Evolutionary conservation across 92 coral and sea anemone species (phyloP).

Genomic region (Porites divaricata): DNA sequence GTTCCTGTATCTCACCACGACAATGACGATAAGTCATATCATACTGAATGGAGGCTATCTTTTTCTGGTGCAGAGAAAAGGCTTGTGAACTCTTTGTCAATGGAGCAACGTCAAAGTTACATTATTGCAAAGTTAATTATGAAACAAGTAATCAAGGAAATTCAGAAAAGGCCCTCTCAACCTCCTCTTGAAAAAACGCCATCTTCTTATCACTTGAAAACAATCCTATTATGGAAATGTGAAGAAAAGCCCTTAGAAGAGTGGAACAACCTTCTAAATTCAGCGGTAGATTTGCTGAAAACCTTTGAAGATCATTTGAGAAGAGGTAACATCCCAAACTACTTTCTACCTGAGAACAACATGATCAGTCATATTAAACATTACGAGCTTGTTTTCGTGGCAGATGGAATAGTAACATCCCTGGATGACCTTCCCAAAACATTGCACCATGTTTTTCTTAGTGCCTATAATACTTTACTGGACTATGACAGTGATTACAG

Average conservation of each 20-base stretch:
- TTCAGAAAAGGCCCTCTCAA: slow-evolving; percentile 15
- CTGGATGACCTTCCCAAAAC: slow-evolving; percentile 23
- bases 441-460: slow-evolving; percentile 44
- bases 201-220: slow-evolving; percentile 57
- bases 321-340: slow-evolving; percentile 49
- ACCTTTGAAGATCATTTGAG: slow-evolving; percentile 42
- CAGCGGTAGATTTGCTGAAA: slow-evolving; percentile 49
- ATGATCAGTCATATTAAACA: slow-evolving; percentile 24
- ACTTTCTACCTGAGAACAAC: slow-evolving; percentile 61
- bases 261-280: slow-evolving; percentile 49
- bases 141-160: slow-evolving; percentile 52
- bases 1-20: slow-evolving; percentile 41
- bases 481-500: slow-evolving; percentile 32
- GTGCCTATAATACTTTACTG: slow-evolving; percentile 33
- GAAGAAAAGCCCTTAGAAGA: slow-evolving; percentile 51
- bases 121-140: slow-evolving; percentile 54
- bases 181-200: slow-evolving; percentile 35
- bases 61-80: slow-evolving; percentile 57
- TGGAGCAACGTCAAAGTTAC: slow-evolving; percentile 48
- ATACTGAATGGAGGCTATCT: slow-evolving; percentile 61
- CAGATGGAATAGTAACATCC: slow-evolving; percentile 41
- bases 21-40: not conserved
- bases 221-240: slow-evolving; percentile 57
- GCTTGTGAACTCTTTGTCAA: slow-evolving; percentile 48
- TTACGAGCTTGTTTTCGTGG: slow-evolving; percentile 37